Evolutionary conservation across 2,797 vertebrate genomes (phyloP), one percentile per base, ranked within the genome.

Genomic region (Phrynocephalus guinanensis): DNA sequence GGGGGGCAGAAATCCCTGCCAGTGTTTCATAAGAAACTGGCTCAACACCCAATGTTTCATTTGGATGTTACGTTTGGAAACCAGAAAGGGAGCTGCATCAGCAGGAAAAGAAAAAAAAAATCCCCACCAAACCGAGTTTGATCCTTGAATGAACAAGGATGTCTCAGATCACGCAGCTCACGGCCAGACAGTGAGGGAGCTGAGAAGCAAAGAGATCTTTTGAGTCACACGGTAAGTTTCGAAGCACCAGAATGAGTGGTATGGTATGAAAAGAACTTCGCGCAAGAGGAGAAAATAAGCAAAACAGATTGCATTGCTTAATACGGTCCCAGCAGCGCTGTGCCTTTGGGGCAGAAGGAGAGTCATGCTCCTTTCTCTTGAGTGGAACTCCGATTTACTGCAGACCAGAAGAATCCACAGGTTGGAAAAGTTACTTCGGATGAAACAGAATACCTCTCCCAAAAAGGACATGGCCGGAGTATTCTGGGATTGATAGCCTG

Each of bases 1-100:
- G 6, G 18, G 10, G 1, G 3, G 28, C 0, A 68, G 33, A n/a
- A 10, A 86, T 24, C 87, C 80, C 26, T 38, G 1, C 13, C 33
- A 48, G 70, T 22, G 28, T 84, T 92, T 84, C 92, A n/a, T 70
- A 16, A 92, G 91, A 87, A 91, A 90, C 84, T 75, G 1, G 84
- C 15, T 56, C 71, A 83, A 86, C 63, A 86, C 79, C 4, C 88
- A 2, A 50, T 93, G 91, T 95, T 95, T 93, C 87, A 15, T 90
- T 95, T 94, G 94, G 95, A 94, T 9, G 44, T 48, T 76, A 8
- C 60, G 2, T 90, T 94, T 94, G 94, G 94, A 94, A 71, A 86
- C 89, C 82, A 26, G 83, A 79, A 33, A 81, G 79, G 92, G 56
- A 92, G 85, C 83, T 75, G 91, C 90, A 86, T 87, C 91, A 26